Evolutionary conservation across 1,140 invertebrate species (phyloP), one percentile per base, ranked within the genome.

Genomic region (Drosophila repleta): DNA sequence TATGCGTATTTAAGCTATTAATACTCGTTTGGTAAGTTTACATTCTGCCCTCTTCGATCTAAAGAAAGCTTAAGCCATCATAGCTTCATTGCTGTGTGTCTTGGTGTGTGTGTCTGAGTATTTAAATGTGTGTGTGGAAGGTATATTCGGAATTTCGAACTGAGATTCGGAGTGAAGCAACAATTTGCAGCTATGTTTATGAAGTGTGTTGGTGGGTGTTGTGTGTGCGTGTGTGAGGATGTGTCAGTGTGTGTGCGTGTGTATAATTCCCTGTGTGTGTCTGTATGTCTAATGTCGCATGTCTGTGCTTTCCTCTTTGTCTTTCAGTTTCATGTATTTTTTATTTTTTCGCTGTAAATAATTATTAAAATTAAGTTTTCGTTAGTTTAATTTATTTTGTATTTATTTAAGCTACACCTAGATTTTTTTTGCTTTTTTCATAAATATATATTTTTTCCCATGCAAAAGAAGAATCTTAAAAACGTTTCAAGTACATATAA

Each of bases 1-100:
- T 80, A 81, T 87, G 67, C 71, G 75, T 79, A 87, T 61, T 87
- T 85, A 85, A 85, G 82, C 82, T 87, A 87, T 85, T 85, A 85
- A 85, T 85, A 85, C 82, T 85, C 82, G 69, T 75, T 87, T 87
- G 82, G 82, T 85, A 85, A 65, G 75, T 82, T 81, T 67, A 85
- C 81, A 81, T 80, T 73, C 32, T 3, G 8, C 11, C 73, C 65
- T 68, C 62, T 84, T 76, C 55, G 35, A 68, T 74, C 55, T 61
- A 39, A 46, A 58, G 24, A 49, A 10, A 46, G 26, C 17, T 57
- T 26, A 26, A 29, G 7, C 29, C 29, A 10, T 29, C 6, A 8
- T 29, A 1, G 29, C 29, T 10, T 29, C 6, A 29, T 29, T 29
- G 7, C 29, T 29, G 29, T 8, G 7, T 29, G 29, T 1, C 6